Percentiles rank a stretch among this genome's conserved stretches.
Evolutionary conservation across 1,140 invertebrate genomes (phyloP).

Genomic region (Macrobrachium nipponense): DNA sequence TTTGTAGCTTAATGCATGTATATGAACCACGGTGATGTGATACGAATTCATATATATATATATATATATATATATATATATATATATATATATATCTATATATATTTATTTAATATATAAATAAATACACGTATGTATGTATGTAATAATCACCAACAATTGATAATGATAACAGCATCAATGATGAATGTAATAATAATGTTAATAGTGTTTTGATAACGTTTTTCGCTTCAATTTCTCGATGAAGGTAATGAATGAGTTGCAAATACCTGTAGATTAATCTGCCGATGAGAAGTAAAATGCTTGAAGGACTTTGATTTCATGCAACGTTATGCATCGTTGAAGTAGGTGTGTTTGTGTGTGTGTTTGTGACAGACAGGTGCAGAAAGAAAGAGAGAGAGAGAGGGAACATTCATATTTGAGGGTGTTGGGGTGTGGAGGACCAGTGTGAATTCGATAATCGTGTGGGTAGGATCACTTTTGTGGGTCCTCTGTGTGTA

Average conservation of each 20-base stretch:
- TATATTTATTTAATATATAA: constrained; percentile 24
- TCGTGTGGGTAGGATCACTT: background rate
- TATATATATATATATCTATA: constrained; percentile 34
- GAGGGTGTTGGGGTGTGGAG: background rate
- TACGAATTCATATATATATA: background rate
- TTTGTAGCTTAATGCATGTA: too few species aligned
- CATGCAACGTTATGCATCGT: too few species aligned
- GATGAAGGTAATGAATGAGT: too few species aligned
- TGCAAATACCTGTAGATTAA: too few species aligned
- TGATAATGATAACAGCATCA: background rate
- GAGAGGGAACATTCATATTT: background rate
- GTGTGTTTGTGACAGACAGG: background rate
- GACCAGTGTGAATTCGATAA: background rate
- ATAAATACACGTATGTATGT: constrained; percentile 28
- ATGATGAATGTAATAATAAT: too few species aligned
- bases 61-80: constrained; percentile 37
- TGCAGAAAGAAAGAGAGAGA: background rate
- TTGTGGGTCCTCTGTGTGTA: background rate
- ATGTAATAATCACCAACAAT: constrained; percentile 18
- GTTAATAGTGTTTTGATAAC: too few species aligned
- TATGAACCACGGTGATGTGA: too few species aligned
- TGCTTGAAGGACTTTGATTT: too few species aligned
- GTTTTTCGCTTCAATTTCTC: too few species aligned
- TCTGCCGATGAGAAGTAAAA: too few species aligned
- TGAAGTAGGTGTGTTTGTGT: background rate